A percentile compares a stretch with the other conserved stretches of the same genome.
These are phyloP conservation scores for Indicator indicator DNA, from an alignment of 2,113 vertebrate species.

Conservation along the genomic window DNA sequence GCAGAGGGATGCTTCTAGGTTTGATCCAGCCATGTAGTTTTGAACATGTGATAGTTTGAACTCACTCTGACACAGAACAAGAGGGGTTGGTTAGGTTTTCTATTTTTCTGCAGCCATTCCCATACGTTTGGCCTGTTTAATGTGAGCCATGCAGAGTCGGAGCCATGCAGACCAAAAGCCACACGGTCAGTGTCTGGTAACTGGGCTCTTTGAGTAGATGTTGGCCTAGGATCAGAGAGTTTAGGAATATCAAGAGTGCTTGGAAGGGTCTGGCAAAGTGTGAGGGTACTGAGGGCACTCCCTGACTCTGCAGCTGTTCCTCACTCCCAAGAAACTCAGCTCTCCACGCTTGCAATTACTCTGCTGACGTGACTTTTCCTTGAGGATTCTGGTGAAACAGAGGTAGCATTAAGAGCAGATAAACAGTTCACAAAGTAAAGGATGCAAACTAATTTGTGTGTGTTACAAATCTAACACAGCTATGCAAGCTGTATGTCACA, in stretches of 20 bases:
- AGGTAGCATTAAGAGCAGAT: background rate
- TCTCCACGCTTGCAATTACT: fast-evolving
- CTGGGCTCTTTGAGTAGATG: background rate
- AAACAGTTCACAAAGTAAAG: background rate
- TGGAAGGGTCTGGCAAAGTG: background rate
- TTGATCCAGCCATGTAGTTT: background rate
- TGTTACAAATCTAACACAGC: background rate
- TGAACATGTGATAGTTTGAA: too few species aligned
- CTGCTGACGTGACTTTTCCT: background rate
- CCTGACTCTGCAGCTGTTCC: background rate
- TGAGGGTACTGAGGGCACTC: background rate
- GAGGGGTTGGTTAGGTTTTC: too few species aligned
- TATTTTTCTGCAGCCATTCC: background rate
- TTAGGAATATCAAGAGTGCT: fast-evolving
- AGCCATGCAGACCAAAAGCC: background rate
- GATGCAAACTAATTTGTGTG: background rate
- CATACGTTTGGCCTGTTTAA: fast-evolving
- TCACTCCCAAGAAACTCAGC: background rate
- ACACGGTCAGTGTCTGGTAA: fast-evolving
- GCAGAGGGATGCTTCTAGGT: background rate
- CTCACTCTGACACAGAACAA: too few species aligned
- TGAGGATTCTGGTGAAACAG: background rate
- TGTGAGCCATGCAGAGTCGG: background rate
- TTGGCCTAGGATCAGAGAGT: background rate
- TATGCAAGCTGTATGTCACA: background rate